phyloP scores from a whole-genome alignment of 1,140 invertebrate genomes.

The Drosophila fuyamai region DNA sequence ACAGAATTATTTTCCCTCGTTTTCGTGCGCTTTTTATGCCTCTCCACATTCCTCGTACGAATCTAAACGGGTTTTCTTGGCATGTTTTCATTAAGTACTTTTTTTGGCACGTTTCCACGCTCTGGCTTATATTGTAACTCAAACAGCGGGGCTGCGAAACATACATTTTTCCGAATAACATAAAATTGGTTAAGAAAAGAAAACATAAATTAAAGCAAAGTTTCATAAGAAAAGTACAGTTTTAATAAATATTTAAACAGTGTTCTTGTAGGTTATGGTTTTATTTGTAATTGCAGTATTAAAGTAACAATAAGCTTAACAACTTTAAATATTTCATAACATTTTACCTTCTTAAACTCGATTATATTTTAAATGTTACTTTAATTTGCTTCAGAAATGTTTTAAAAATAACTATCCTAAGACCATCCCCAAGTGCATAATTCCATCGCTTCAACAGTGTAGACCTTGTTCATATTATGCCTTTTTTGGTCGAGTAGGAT shows the following conservation, averaged over 20 bases:
- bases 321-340: no score
- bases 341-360: no score
- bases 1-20: slow-evolving; percentile 53
- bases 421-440: background rate
- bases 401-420: background rate
- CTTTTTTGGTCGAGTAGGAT: slow-evolving; percentile 31
- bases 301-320: no score
- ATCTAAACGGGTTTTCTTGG: slow-evolving; percentile 35
- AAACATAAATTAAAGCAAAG: no score
- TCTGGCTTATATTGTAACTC: background rate
- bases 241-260: no score
- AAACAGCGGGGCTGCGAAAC: background rate
- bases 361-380: background rate
- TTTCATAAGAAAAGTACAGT: no score
- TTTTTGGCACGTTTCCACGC: slow-evolving; percentile 28
- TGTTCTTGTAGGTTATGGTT: no score
- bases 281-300: no score
- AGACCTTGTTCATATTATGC: slow-evolving; percentile 11
- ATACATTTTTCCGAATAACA: no score
- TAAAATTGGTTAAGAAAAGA: no score
- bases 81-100: slow-evolving; percentile 28
- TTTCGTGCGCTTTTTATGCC: slow-evolving; percentile 27
- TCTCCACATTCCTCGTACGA: slow-evolving; percentile 13
- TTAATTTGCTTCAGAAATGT: background rate
- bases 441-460: background rate